Evolutionary conservation across 2,888 invertebrate genomes (phyloP), one percentile per base, ranked within the genome.

Genomic region (Psococerastis gibbosa): DNA sequence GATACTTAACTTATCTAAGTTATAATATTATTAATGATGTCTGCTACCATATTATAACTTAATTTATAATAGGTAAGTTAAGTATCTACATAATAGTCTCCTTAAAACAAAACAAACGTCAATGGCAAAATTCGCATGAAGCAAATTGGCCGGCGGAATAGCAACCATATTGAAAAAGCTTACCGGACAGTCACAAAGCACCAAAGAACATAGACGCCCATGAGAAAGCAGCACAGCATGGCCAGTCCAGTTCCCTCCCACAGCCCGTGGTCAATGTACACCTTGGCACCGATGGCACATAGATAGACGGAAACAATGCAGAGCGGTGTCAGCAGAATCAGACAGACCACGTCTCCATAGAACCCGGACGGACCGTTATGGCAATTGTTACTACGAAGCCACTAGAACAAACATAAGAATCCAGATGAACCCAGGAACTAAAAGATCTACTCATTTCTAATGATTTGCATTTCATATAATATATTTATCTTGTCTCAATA

Each of bases 241-340:
- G 56, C 56, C 11, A 62, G 52, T 16, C 61, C 61, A 11, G 55
- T 56, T 22, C 59, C 59, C 47, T 60, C 60, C 60, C 60, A 60
- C 46, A 56, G 54, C 33, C 59, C 57, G 27, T 57, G 52, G 23
- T 50, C 51, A 17, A 55, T 49, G 47, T 62, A 63, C 13, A 59
- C 55, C 15, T 54, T 50, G 20, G 65, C 63, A 6, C 66, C 65
- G 31, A 60, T 51, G 17, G 60, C 57, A 53, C 68, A 69, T 15
- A 69, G 55, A 53, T 63, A 67, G 9, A 62, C 56, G 23, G 66
- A 64, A 22, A 60, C 55, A 2, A 61, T 48, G 34, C 67, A 66
- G 31, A 68, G 54, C 1, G 69, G 68, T 4, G 66, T 65, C 35
- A 70, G 56, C 6, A 68, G 47, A 3, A 62, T 32, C 32, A 68